Base-by-base conservation (phyloP, 2,797 vertebrate genomes). In the Heliangelus exortis region DNA sequence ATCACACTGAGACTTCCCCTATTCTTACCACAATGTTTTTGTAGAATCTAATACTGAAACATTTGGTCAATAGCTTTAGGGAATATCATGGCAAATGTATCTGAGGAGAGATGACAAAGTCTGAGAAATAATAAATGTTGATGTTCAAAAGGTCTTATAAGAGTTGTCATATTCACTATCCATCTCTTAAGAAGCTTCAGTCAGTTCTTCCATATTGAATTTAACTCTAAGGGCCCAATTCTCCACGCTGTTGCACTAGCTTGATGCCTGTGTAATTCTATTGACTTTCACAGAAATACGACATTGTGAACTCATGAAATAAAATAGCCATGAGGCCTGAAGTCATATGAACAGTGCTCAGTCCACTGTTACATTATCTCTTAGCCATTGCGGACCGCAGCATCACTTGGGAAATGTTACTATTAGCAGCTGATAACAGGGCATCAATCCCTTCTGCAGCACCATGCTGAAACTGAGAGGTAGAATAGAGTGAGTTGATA, bases 1-100 rank as follows among this genome's bases (percentile, higher is more conserved):
- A 67, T 65, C 10, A 3, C 77, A 43, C 75, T 58, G 63, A 84
- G 33, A 50, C 45, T 91, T 93, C 28, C 51, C 83, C 62, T 65
- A 18, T 91, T 71, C 76, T 78, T 87, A 41, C 34, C 54, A 67
- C 34, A 31, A 16, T 29, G 67, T 66, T 88, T 50, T 51, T 75
- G 65, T 85, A 67, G 65, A 71, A 86, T 83, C 57, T 84, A 82
- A 90, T 92, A 45, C 39, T 67, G 36, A 16, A 85, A 65, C 71
- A 82, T 90, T 93, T 96, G 84, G 53, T 79, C 79, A 78, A 63
- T 92, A 90, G 45, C 72, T 96, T 95, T 51, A 72, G 80, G 69
- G 71, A 90, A 50, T 82, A 59, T 71, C 62, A 57, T 43, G 63
- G 81, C 31, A 75, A 93, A 65, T 36, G 20, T 75, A 41, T 87